Evolutionary conservation across 2,797 vertebrate genomes (phyloP), one percentile per base, ranked within the genome.

Genomic region (Chromis chromis): DNA sequence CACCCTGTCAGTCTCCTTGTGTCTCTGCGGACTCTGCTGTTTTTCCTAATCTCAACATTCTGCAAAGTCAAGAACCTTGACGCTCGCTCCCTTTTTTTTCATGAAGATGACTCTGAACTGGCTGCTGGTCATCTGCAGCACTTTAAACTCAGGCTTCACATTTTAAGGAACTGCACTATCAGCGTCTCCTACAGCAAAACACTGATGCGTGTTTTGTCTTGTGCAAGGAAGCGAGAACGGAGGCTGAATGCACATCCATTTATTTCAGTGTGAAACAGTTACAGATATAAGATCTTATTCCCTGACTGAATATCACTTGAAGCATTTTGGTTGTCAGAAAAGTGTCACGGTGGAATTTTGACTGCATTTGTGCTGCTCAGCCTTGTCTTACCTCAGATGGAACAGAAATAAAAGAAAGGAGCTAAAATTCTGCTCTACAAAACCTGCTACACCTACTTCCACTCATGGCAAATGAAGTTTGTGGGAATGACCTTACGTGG

Each of bases 1-100:
- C 78, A 60, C 71, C 64, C 33, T 74, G 63, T n/a, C 70, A 63
- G 78, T 68, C 53, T 77, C 55, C 28, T 27, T 59, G 24, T 70
- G 50, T 62, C 58, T 82, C 83, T 75, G 85, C 88, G 81, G 74
- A 84, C 85, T 86, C 82, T 10, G 81, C 87, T 73, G 55, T 82
- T 89, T 40, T 87, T 67, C 16, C 65, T 90, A 90, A 91, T 56
- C 87, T 89, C 69, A 75, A 73, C 86, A 86, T 88, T 89, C 82
- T 88, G 70, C 79, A 78, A 65, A 89, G 91, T 90, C 88, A 92
- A 88, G 89, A 83, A 90, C 84, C 92, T 84, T 91, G 77, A 90
- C 78, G 49, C 77, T 83, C 55, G 17, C 22, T 73, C 53, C 65
- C n/a, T n/a, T 79, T 79, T 81, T 65, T 53, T 50, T 74, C 74